phyloP scores from a whole-genome alignment of 2,888 invertebrate species.

The Campoletis raptor region DNA sequence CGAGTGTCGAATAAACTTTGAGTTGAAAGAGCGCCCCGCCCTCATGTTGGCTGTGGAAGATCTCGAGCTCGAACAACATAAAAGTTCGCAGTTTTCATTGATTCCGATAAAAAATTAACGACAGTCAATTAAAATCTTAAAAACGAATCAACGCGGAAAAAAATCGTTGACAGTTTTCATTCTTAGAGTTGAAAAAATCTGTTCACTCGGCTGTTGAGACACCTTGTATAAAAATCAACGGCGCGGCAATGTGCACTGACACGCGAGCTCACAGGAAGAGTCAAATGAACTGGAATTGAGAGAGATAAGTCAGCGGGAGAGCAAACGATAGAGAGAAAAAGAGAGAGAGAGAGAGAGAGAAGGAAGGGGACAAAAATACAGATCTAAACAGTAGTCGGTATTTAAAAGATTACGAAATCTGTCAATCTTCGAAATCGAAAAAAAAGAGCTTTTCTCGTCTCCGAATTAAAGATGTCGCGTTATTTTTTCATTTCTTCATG shows the following conservation, averaged over 20 bases:
- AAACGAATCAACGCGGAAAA: neutral
- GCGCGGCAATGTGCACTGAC: slow-evolving; percentile 70
- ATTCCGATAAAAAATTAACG: neutral
- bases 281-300: slow-evolving; percentile 74
- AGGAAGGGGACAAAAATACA: neutral
- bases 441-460: neutral
- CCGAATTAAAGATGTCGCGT: neutral
- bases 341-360: slow-evolving; percentile 61
- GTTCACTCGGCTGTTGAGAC: neutral
- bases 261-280: slow-evolving; percentile 74
- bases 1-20: neutral
- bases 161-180: neutral
- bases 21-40: neutral
- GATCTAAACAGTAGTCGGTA: slow-evolving; percentile 33
- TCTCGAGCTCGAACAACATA: neutral
- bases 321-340: slow-evolving; percentile 53
- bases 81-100: neutral
- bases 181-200: neutral
- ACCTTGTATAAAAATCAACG: slow-evolving; percentile 28
- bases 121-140: neutral
- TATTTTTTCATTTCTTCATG: neutral
- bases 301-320: slow-evolving; percentile 69
- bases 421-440: neutral
- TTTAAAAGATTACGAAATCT: slow-evolving; percentile 34
- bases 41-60: neutral